phyloP scores from a whole-genome alignment of 2,113 vertebrate species.

The Cyanoramphus novaezelandiae region DNA sequence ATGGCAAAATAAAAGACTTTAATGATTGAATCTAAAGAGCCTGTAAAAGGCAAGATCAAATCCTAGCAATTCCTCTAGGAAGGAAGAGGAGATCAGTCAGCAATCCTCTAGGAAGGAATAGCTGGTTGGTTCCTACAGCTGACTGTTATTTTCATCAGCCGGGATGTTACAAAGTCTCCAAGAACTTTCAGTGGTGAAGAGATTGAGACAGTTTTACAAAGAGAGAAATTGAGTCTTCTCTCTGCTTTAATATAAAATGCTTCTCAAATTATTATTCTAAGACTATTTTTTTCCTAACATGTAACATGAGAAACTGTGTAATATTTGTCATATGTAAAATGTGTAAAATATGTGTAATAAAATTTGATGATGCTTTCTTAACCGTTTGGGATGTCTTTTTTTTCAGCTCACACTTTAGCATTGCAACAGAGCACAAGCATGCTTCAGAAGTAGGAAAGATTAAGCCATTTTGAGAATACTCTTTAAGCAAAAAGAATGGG shows the following conservation, averaged over 20 bases:
- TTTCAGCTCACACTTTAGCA: background rate
- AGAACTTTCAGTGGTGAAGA: background rate
- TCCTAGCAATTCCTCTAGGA: background rate
- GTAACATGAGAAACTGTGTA: background rate
- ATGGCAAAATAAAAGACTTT: background rate
- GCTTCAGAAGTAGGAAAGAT: background rate
- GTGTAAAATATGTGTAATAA: background rate
- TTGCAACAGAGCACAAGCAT: background rate
- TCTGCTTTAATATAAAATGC: background rate
- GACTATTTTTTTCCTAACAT: background rate
- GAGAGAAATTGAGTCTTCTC: background rate
- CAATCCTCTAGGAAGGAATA: background rate
- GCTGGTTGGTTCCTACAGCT: background rate
- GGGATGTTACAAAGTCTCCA: background rate
- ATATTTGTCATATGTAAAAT: background rate
- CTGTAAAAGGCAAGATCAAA: background rate
- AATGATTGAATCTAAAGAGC: background rate
- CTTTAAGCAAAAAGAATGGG: background rate
- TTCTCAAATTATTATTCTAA: background rate
- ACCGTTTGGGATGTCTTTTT: background rate
- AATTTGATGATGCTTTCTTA: background rate
- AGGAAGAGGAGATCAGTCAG: background rate
- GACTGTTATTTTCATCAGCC: background rate
- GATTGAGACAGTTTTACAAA: background rate
- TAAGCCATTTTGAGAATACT: background rate